Conservation (phyloP, 2,888 invertebrate species). For the Tenthredo scrophulariae region DNA sequence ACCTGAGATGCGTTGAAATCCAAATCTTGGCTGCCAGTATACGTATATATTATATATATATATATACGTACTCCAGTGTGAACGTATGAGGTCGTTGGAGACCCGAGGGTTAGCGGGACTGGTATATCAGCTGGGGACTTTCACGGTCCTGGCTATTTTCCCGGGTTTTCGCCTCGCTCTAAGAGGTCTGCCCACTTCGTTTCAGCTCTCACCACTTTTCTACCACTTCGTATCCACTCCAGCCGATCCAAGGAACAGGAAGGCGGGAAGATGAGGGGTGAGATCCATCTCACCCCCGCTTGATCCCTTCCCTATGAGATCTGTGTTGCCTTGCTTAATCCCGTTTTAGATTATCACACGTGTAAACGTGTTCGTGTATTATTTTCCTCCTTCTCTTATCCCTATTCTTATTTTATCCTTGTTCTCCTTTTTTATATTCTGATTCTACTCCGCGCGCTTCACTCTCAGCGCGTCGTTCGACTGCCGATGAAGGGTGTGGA, state of each 20-base stretch:
- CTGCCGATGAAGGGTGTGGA: neutral
- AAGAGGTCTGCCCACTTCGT: slow-evolving; percentile 52
- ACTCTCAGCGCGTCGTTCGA: neutral
- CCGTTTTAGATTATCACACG: slow-evolving; percentile 38
- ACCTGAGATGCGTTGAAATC: slow-evolving; percentile 12
- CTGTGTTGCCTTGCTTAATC: slow-evolving; percentile 21
- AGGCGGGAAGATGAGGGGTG: slow-evolving; percentile 1
- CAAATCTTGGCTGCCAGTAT: neutral
- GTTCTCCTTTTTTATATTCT: neutral
- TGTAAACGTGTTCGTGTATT: slow-evolving; percentile 35
- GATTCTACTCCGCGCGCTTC: neutral
- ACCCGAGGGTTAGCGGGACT: slow-evolving; percentile 13
- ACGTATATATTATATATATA: neutral
- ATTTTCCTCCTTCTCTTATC: slow-evolving; percentile 14
- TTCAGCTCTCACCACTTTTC: slow-evolving; percentile 52
- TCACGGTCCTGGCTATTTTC: slow-evolving; percentile 48
- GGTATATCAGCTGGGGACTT: slow-evolving; percentile 45
- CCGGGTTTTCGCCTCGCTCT: slow-evolving; percentile 40
- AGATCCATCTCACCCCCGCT: slow-evolving; percentile 28
- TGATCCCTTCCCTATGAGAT: slow-evolving; percentile 30
- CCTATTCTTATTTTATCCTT: neutral
- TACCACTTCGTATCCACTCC: slow-evolving; percentile 50
- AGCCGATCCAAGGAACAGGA: slow-evolving; percentile 40
- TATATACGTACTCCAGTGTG: neutral
- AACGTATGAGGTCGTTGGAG: slow-evolving; percentile 24